phyloP scores from a whole-genome alignment of 2,113 vertebrate species.

The Thunnus maccoyii region DNA sequence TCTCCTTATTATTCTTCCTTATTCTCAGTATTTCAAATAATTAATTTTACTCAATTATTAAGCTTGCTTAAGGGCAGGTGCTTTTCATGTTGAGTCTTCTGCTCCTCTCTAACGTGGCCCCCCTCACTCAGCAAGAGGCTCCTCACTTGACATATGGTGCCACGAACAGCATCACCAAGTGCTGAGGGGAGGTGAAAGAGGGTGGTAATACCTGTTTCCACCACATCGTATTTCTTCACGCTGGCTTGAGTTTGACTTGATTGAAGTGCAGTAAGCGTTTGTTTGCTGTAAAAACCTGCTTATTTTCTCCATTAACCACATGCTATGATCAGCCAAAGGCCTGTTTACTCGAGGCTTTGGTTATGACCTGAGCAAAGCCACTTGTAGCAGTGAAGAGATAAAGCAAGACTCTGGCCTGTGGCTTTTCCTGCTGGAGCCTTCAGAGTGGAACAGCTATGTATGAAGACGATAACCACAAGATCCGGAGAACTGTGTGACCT shows the following conservation, averaged over 20 bases:
- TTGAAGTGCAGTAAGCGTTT: neutral
- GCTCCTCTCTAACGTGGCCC: neutral
- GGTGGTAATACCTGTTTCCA: conserved; percentile 5
- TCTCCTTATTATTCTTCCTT: neutral
- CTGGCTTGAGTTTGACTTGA: neutral
- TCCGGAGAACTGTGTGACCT: neutral
- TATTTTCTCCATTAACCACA: neutral
- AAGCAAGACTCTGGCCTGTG: neutral
- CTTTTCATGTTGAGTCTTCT: conserved; percentile 2
- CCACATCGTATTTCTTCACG: conserved; percentile 1
- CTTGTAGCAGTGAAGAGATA: neutral
- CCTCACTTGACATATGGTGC: conserved; percentile 10
- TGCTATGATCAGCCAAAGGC: conserved; percentile 9
- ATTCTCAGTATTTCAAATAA: neutral
- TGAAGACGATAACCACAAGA: conserved; percentile 3
- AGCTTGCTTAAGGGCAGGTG: neutral
- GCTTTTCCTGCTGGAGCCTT: neutral
- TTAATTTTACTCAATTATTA: neutral
- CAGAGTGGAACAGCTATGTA: neutral
- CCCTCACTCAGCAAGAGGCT: conserved; percentile 16
- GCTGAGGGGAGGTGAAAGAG: conserved; percentile 1
- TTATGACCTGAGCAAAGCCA: conserved; percentile 17
- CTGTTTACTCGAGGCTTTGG: neutral
- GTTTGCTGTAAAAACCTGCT: conserved; percentile 11
- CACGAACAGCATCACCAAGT: neutral